phyloP scores from a whole-genome alignment of 2,888 invertebrate genomes.

The Meta bourneti region DNA sequence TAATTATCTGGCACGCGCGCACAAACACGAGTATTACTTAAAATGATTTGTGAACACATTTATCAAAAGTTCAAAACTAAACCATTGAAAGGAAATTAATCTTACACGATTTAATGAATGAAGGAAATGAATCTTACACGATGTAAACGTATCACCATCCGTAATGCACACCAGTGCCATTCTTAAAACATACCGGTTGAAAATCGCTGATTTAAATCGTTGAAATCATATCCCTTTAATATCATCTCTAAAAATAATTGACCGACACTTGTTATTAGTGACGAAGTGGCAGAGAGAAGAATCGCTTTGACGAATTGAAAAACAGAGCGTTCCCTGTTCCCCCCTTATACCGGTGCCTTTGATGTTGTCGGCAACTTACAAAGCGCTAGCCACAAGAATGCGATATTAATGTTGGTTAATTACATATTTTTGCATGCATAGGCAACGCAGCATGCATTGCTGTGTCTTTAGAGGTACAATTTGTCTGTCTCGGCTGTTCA shows the following conservation, averaged over 20 bases:
- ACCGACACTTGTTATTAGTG: not conserved
- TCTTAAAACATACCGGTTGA: no score
- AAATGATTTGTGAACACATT: no score
- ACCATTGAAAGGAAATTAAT: no score
- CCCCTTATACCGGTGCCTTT: conserved; percentile 55
- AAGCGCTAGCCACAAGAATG: conserved; percentile 26
- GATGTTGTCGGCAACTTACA: conserved; percentile 66
- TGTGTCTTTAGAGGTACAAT: not conserved
- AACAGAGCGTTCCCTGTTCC: conserved; percentile 19
- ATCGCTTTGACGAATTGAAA: conserved; percentile 4
- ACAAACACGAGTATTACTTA: no score
- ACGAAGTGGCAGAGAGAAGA: not conserved
- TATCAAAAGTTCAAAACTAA: no score
- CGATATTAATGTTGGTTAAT: conserved; percentile 73
- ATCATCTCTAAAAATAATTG: not conserved
- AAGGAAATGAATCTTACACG: no score
- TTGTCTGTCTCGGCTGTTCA: not conserved
- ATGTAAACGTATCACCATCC: no score
- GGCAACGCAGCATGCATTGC: conserved; percentile 10
- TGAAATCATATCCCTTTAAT: not conserved
- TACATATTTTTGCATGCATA: conserved; percentile 51
- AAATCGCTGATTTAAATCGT: not conserved
- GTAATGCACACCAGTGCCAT: no score
- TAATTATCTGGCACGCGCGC: no score
- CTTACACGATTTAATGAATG: no score